Base-by-base conservation (phyloP, 2,797 vertebrate species). In the Lagodon rhomboides region DNA sequence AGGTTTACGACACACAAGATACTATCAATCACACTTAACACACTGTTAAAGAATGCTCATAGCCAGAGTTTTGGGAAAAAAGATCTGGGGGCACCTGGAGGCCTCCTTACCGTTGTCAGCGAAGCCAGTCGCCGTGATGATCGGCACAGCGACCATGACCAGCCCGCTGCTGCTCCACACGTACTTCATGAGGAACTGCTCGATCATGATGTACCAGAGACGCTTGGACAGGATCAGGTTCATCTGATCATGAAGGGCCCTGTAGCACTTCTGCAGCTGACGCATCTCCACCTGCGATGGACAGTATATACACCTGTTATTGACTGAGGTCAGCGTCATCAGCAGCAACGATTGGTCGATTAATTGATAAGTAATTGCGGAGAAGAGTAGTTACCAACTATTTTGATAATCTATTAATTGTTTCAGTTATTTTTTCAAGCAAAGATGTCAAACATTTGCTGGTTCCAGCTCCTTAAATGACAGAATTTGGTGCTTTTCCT, bases 121-220 rank as follows among this genome's bases (percentile, higher is more conserved):
- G 85, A 98, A 99, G 85, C 98, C 98, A 0, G 97, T 99, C 58
- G 97, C 98, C 0, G 98, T 99, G 92, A 99, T 99, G 93, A 99
- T 99, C 16, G 98, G 98, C 82, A 99, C 96, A 16, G 98, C 98
- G 0, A 99, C 98, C 98, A 99, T 99, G 85, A 99, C 95, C 38
- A 99, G 96, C 4, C 98, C 98, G 79, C 97, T 94, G 91, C 96
- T 86, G 81, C 98, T 99, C 98, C 98, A 99, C 79, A 99, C 97
- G 12, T 99, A 99, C 91, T 99, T 99, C 98, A 99, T 99, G 89
- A 99, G 96, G 94, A 99, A 99, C 91, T 99, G 98, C 83, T 99
- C 98, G 73, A 99, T 93, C 98, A 99, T 99, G 91, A 99, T 95
- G 93, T 99, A 99, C 98, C 98, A 99, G 25, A 99, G 95, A 13